Percentiles rank a stretch among this genome's conserved stretches.
Evolutionary conservation across 2,797 vertebrate species (phyloP).

Genomic region (Spheniscus humboldti): DNA sequence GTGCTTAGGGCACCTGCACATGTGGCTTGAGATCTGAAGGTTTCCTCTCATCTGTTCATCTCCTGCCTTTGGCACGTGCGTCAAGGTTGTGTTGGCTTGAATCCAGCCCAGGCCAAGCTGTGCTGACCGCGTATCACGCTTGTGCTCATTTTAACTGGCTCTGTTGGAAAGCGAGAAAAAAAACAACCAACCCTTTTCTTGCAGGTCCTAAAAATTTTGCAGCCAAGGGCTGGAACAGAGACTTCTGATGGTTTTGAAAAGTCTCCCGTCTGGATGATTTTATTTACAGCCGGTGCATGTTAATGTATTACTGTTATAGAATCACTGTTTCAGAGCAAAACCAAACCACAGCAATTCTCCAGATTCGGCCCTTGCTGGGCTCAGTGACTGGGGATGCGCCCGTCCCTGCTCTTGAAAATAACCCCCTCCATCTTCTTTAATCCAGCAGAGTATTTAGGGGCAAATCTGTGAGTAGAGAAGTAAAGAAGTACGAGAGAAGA

Average conservation of each 20-base stretch:
- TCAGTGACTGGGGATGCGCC: not conserved
- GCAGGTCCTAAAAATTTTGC: not conserved
- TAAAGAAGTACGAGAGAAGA: not conserved
- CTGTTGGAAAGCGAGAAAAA: not conserved
- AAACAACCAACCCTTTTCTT: not conserved
- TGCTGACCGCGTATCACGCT: not conserved
- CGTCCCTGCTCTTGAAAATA: not conserved
- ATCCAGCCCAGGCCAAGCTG: not conserved
- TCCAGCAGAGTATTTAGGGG: not conserved
- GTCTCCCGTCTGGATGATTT: not conserved
- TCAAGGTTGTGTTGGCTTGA: not conserved
- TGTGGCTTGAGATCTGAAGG: not conserved
- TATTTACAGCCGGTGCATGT: not conserved
- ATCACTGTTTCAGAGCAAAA: not conserved
- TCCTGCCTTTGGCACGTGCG: not conserved
- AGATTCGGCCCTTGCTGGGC: not conserved
- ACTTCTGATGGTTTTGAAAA: not conserved
- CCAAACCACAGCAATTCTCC: not conserved
- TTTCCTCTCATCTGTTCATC: not conserved
- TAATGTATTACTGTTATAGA: not conserved
- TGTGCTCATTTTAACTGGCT: not conserved
- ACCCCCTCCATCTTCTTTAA: not conserved
- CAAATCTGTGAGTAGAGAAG: not conserved
- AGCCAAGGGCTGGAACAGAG: not conserved
- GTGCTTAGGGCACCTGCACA: not conserved